phyloP scores from a whole-genome alignment of 1,140 invertebrate species.

The Sycophaga agraensis region DNA sequence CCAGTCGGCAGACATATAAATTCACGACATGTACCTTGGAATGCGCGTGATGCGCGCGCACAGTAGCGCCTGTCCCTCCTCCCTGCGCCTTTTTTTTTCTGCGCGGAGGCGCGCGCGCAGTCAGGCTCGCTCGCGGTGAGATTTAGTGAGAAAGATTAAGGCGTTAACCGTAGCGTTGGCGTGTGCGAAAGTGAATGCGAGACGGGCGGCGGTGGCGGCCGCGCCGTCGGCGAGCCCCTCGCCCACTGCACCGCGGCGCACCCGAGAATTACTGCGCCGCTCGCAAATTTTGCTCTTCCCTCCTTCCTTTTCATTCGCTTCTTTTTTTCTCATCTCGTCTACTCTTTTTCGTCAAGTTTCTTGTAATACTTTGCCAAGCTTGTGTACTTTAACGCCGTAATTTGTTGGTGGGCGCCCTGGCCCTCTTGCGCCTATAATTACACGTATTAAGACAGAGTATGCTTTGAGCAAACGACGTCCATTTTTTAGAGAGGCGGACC shows the following conservation, averaged over 20 bases:
- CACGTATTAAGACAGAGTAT: too few species aligned
- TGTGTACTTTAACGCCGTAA: too few species aligned
- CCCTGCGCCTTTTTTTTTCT: too few species aligned
- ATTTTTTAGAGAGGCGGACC: too few species aligned
- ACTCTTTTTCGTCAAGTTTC: background rate
- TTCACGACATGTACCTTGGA: background rate
- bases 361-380: too few species aligned
- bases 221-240: too few species aligned
- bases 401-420: too few species aligned
- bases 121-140: constrained; percentile 18
- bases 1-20: constrained; percentile 17
- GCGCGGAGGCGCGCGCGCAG: background rate
- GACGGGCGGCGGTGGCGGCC: too few species aligned
- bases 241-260: background rate
- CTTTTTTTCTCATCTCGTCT: background rate
- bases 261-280: background rate
- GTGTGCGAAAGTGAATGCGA: constrained; percentile 10
- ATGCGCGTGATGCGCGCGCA: too few species aligned
- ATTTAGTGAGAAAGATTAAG: constrained; percentile 44
- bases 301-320: background rate
- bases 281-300: background rate
- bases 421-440: too few species aligned
- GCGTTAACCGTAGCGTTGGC: constrained; percentile 29
- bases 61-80: constrained; percentile 20
- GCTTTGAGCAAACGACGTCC: too few species aligned